Evolutionary conservation across 2,113 vertebrate genomes (phyloP), one percentile per base, ranked within the genome.

Genomic region (Pampusana beccarii): DNA sequence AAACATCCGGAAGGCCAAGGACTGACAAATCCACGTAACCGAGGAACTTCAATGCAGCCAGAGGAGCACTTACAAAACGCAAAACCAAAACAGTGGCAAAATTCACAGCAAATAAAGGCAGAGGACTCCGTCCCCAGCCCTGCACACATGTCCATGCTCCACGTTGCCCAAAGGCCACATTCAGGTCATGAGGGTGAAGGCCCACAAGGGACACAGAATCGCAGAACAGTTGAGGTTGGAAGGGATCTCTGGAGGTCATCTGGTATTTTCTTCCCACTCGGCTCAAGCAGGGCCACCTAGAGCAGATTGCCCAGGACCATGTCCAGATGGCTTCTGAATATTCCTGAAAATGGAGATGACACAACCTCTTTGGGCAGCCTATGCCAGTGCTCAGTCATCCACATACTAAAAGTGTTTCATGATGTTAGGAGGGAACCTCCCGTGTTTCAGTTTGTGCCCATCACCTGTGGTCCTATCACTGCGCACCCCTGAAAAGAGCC

Each of bases 121-220:
- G 34, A 72, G 7, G 42, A 40, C 3, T 1, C 1, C 1, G 44
- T 78, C 24, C 18, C 23, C 57, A 31, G 57, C 33, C 31, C 44
- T 46, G 28, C n/a, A 33, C 58, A 31, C 19, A 5, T 4, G 33
- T 6, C n/a, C 44, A 46, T 11, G 9, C 28, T 77, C 42, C 34
- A 29, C 0, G 0, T 6, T 44, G 36, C 36, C 28, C 28, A 46
- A 51, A 16, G 23, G 34, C 33, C 44, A 8, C 0, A 1, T 64
- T 50, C 26, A 75, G 33, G 33, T 38, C 24, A 33, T 20, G 14
- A 46, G 29, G 36, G 20, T 72, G 58, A 78, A 66, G 20, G 38
- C 25, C 25, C 53, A 66, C 13, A 16, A 12, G 17, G 38, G 21
- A 51, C 48, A 51, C 44, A 46, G 42, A 44, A 46, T 46, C 44